These are phyloP conservation scores for Pemphigus obesinymphae DNA, from an alignment of 1,140 invertebrate species.

Conservation along the genomic window DNA sequence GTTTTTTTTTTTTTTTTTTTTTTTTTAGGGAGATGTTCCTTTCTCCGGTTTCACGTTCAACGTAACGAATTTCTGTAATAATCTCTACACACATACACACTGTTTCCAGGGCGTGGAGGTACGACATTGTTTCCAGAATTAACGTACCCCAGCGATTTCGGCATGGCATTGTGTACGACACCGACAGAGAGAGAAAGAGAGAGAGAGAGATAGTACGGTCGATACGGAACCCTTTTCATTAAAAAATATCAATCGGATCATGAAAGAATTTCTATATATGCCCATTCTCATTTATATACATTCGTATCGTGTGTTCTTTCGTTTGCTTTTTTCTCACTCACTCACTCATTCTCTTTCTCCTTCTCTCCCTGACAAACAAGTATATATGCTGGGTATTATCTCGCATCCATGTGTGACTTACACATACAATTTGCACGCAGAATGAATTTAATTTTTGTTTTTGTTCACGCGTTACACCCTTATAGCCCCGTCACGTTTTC, in stretches of 20 bases:
- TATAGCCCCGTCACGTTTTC: not conserved
- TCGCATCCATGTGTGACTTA: not conserved
- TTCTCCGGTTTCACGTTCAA: constrained; percentile 39
- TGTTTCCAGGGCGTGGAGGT: not conserved
- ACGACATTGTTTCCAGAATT: constrained; percentile 38
- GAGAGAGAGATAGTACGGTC: constrained; percentile 4
- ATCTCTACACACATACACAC: not conserved
- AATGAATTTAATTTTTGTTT: constrained; percentile 12
- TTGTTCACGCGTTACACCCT: not conserved
- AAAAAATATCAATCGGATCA: constrained; percentile 34
- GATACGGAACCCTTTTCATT: constrained; percentile 40
- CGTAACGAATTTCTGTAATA: constrained; percentile 40
- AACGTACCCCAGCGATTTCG: constrained; percentile 34
- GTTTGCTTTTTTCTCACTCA: not conserved
- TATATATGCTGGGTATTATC: not conserved
- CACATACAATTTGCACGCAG: not conserved
- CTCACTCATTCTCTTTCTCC: not conserved
- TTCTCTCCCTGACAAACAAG: too few species aligned
- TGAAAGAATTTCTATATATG: not conserved
- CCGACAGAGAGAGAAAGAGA: not conserved
- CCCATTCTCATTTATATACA: not conserved
- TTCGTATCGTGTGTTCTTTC: not conserved
- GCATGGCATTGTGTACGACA: not conserved
- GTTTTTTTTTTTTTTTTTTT: constrained; percentile 11
- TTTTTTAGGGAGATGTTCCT: constrained; percentile 9